Base-by-base conservation (phyloP, 2,113 vertebrate genomes). In the Hydrolagus affinis region DNA sequence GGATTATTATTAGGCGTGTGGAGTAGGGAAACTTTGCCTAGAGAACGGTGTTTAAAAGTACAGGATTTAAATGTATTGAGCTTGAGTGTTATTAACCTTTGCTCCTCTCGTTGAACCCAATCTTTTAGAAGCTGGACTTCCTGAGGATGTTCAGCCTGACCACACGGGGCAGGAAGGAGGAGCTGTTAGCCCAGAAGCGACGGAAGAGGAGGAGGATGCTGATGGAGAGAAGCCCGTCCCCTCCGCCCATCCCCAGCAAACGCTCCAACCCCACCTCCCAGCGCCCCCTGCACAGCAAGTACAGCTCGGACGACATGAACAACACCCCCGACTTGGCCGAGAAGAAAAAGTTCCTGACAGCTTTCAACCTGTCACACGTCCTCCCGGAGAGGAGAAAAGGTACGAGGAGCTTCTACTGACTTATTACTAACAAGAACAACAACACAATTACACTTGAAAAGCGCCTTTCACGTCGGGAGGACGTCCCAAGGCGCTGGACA, bases 261-360 rank as follows among this genome's bases (percentile, higher is more conserved):
- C 95, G 97, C 62, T 94, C 92, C 77, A 94, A 94, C 0, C 94
- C 94, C 0, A 93, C 95, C 0, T 91, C 94, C 0, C 90, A 90
- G 8, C 91, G 91, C 57, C 94, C 92, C 0, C 95, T 98, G 87
- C 96, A 95, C 88, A 99, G 96, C 0, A 96, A 95, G 88, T 98
- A 98, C 89, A 98, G 95, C 78, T 95, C 98, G 0, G 97, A 99
- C 8, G 96, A 99, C 85, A 98, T 99, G 96, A 96, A 99, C 94
- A 94, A 89, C 89, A 94, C 94, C 66, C 96, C 97, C 30, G 96
- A 98, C 90, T 94, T 99, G 8, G 98, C 98, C 89, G 97, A 98
- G 90, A 99, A 99, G 91, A 99, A 96, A 56, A 93, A 93, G 85
- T 99, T 99, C 91, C 95, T 99, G 89, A 98, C 95, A 86, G 95